Percentiles rank a stretch among this genome's conserved stretches.
Conservation (phyloP, 2,797 vertebrate genomes). For the Xenentodon cancila region DNA sequence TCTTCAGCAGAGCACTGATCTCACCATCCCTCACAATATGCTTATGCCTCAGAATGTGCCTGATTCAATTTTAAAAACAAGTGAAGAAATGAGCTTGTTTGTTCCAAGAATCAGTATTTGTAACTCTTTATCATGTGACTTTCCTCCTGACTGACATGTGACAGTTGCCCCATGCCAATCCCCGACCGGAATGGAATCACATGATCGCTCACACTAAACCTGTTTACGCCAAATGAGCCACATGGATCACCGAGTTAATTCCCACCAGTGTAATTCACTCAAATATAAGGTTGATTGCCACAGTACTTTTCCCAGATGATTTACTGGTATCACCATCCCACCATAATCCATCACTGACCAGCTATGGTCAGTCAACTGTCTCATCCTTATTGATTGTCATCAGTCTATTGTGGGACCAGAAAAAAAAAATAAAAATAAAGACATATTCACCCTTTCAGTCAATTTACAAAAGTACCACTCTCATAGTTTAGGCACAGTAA, state of each 20-base stretch:
- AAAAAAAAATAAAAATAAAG: constrained; percentile 27
- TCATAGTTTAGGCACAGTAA: constrained; percentile 31
- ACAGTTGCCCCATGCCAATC: constrained; percentile 80
- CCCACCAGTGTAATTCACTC: constrained; percentile 28
- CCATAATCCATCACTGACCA: neutral
- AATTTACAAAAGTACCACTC: constrained; percentile 20
- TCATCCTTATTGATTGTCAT: constrained; percentile 13
- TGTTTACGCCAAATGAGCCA: constrained; percentile 66
- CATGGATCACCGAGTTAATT: constrained; percentile 60
- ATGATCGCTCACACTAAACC: constrained; percentile 68
- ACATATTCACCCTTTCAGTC: constrained; percentile 25
- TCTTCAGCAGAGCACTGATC: constrained; percentile 34
- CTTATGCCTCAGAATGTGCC: constrained; percentile 64
- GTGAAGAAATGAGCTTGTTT: constrained; percentile 66
- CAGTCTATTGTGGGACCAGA: constrained; percentile 29
- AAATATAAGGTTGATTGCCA: constrained; percentile 1
- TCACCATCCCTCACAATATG: constrained; percentile 35
- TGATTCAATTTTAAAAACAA: constrained; percentile 72
- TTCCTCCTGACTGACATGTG: constrained; percentile 84
- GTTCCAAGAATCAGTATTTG: constrained; percentile 74
- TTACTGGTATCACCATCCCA: neutral
- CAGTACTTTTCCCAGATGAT: neutral
- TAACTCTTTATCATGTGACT: constrained; percentile 79
- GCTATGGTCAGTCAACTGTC: neutral
- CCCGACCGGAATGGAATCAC: constrained; percentile 73